These are phyloP conservation scores for Meteorus sp. DNA, from an alignment of 1,140 invertebrate species.

Conservation along the genomic window DNA sequence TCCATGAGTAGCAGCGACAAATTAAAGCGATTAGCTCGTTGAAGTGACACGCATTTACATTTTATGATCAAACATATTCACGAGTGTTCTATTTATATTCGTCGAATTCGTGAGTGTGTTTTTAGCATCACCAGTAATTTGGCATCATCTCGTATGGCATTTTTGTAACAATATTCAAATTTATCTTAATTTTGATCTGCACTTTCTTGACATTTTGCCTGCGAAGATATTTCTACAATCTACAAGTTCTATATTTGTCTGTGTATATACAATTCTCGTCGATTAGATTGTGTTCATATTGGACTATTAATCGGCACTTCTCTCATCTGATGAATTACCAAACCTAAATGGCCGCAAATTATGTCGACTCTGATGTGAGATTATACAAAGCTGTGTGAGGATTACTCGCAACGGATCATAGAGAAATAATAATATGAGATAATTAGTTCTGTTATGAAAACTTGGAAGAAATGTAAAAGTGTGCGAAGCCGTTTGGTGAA, in stretches of 20 bases:
- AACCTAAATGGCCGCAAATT: too few species aligned
- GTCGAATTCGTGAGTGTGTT: not conserved
- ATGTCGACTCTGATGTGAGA: too few species aligned
- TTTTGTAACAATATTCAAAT: not conserved
- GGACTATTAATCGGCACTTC: too few species aligned
- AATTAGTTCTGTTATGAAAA: not conserved
- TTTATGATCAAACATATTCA: slow-evolving; percentile 11
- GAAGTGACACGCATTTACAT: slow-evolving; percentile 25
- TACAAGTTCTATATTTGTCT: too few species aligned
- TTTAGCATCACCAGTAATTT: not conserved
- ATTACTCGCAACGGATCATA: too few species aligned
- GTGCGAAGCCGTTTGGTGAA: not conserved
- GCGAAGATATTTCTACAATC: too few species aligned
- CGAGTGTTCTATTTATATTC: not conserved
- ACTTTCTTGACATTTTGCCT: too few species aligned
- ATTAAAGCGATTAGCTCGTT: slow-evolving; percentile 32
- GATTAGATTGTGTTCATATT: too few species aligned
- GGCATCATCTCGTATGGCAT: not conserved
- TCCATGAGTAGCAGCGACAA: slow-evolving; percentile 27
- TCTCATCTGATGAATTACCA: too few species aligned
- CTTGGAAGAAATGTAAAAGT: not conserved
- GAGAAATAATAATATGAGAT: not conserved
- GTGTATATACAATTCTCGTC: too few species aligned
- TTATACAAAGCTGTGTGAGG: too few species aligned
- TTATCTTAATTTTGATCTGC: too few species aligned